Evolutionary conservation across 2,113 vertebrate genomes (phyloP), one percentile per base, ranked within the genome.

Genomic region (Chunga burmeisteri): DNA sequence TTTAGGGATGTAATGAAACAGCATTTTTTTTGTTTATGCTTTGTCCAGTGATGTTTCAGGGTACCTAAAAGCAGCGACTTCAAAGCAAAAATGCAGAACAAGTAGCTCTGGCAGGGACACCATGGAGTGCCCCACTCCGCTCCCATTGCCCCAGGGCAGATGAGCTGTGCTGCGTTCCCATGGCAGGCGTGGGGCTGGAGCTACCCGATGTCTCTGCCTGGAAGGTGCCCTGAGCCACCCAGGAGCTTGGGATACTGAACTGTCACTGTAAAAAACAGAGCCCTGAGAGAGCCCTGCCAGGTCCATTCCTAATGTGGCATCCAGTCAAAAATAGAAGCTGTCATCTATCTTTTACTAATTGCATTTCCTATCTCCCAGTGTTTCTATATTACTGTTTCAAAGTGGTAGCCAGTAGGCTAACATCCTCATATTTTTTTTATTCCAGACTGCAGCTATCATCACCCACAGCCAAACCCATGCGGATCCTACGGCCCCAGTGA

Each of bases 401-500:
- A 68, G 36, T 4, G n/a, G 52, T 34, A 40, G 19, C 53, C 34
- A 25, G 32, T 6, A 47, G 11, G 25, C 38, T 22, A 44, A 26
- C 20, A 53, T 18, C 67, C 53, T 67, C 14, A 0, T 11, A 2
- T 52, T 22, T 42, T 42, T 17, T 55, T 80, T 19, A 42, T 36
- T 67, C 61, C 68, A 32, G 21, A 16, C n/a, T 67, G 38, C 59
- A n/a, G 18, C 36, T 34, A 7, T 32, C 53, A 19, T 42, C 68
- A 81, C 47, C 25, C 29, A 4, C 55, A 21, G 47, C 7, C 77
- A 77, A 92, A 44, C 11, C 32, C 38, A 2, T 5, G 12, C 44
- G 23, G 71, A 32, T 27, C 58, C 38, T 25, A 40, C 2, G 0
- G n/a, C 56, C 19, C 49, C 3, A 1, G 46, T 0, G 3, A 18